Percentiles rank a stretch among this genome's conserved stretches.
Conservation (phyloP, 2,888 invertebrate species). For the Cheilosia vulpina region DNA sequence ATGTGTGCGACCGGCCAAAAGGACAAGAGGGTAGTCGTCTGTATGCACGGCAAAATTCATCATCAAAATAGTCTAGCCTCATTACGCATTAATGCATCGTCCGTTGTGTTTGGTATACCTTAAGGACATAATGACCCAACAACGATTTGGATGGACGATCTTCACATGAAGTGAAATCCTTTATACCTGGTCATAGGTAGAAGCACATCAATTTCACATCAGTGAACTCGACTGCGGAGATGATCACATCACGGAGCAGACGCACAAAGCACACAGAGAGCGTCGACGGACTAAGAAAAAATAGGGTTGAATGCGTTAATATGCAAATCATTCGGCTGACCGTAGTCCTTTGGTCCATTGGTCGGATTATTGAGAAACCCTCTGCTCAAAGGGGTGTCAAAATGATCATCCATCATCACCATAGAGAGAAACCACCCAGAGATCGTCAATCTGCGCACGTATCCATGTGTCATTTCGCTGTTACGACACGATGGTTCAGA, state of each 20-base stretch:
- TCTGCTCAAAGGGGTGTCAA: conserved; percentile 37
- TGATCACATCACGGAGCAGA: conserved; percentile 53
- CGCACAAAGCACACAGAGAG: conserved; percentile 3
- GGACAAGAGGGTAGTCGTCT: conserved; percentile 21
- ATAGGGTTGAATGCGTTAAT: conserved; percentile 56
- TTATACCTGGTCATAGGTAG: conserved; percentile 70
- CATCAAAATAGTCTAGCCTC: conserved; percentile 71
- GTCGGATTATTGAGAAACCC: conserved; percentile 6
- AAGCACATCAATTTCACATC: conserved; percentile 74
- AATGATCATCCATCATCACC: conserved; percentile 32
- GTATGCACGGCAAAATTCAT: conserved; percentile 14
- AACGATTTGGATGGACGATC: conserved; percentile 51
- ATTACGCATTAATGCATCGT: conserved; percentile 74
- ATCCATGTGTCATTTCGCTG: conserved; percentile 8
- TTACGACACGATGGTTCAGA: conserved; percentile 26
- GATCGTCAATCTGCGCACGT: not conserved
- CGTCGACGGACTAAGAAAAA: conserved; percentile 22
- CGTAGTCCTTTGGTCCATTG: conserved; percentile 28
- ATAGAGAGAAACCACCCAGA: conserved; percentile 26
- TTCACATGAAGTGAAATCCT: conserved; percentile 37
- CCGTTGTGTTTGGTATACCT: conserved; percentile 57
- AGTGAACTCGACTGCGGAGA: conserved; percentile 51
- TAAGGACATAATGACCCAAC: conserved; percentile 73
- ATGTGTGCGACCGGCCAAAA: conserved; percentile 26
- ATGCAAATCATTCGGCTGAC: conserved; percentile 68